phyloP scores from a whole-genome alignment of 2,113 vertebrate genomes.

The Chloropsis hardwickii region DNA sequence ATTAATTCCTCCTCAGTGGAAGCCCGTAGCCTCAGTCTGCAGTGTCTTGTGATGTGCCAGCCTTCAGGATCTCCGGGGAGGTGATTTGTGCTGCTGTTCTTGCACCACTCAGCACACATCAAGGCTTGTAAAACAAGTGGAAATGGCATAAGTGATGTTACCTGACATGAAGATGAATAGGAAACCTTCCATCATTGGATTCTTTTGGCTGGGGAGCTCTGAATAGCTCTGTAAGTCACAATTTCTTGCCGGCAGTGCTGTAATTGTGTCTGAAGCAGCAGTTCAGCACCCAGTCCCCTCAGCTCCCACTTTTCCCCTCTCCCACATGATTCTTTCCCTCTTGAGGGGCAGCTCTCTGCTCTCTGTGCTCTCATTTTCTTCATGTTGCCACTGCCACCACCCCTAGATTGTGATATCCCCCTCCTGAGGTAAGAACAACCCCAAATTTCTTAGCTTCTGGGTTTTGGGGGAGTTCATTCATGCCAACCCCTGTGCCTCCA shows the following conservation, averaged over 20 bases:
- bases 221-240: background rate
- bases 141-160: background rate
- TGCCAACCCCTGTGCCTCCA: background rate
- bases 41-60: background rate
- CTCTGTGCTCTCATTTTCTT: background rate
- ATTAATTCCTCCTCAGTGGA: background rate
- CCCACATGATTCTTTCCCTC: accelerated
- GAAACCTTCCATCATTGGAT: background rate
- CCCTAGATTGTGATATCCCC: background rate
- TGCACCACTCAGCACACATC: background rate
- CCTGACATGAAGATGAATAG: background rate
- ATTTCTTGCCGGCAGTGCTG: background rate
- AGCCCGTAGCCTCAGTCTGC: background rate
- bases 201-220: background rate
- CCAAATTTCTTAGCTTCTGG: background rate
- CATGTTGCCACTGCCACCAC: background rate
- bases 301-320: background rate
- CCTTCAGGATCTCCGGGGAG: background rate
- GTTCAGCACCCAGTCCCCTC: background rate
- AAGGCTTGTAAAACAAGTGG: background rate
- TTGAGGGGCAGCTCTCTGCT: background rate
- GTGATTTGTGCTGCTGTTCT: background rate
- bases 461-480: background rate
- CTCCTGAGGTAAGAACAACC: background rate
- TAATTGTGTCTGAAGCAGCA: background rate